phyloP scores from a whole-genome alignment of 1,140 invertebrate genomes.

The Olivierus martensii region DNA sequence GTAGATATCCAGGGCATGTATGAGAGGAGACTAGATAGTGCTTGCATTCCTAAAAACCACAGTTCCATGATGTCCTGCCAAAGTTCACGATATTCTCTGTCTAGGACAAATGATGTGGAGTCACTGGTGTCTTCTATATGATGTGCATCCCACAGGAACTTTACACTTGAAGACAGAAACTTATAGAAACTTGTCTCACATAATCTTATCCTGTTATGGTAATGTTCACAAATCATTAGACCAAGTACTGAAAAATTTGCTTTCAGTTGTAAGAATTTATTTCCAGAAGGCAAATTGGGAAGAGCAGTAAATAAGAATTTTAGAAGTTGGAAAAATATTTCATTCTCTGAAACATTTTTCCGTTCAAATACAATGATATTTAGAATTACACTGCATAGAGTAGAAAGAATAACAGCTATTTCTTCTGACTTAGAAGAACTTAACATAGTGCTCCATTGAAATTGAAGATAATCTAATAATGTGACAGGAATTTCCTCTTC shows the following conservation, averaged over 20 bases:
- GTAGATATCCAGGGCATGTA: constrained; percentile 76
- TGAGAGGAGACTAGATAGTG: constrained; percentile 60
- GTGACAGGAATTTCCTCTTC: constrained; percentile 34
- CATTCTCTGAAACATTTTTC: constrained; percentile 58
- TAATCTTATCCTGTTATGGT: constrained; percentile 37
- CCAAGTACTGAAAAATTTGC: constrained; percentile 72
- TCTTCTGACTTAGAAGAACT: constrained; percentile 10
- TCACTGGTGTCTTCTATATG: constrained; percentile 65
- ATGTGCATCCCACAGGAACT: constrained; percentile 85
- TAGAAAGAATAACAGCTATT: constrained; percentile 41
- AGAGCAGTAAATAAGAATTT: constrained; percentile 76
- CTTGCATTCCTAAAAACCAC: constrained; percentile 89
- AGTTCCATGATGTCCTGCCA: constrained; percentile 81
- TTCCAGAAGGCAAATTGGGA: constrained; percentile 65
- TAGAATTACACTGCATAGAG: constrained; percentile 81
- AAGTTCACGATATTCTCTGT: constrained; percentile 66
- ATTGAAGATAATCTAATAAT: constrained; percentile 24
- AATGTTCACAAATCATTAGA: constrained; percentile 65
- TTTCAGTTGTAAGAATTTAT: constrained; percentile 65
- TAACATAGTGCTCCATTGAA: constrained; percentile 3
- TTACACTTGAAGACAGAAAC: constrained; percentile 36
- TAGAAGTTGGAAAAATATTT: constrained; percentile 57
- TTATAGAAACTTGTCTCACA: constrained; percentile 19
- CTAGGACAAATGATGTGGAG: constrained; percentile 54
- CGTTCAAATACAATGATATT: constrained; percentile 77